These are phyloP conservation scores for Bradypus variegatus DNA, from an alignment of 2,797 vertebrate genomes.

Conservation along the genomic window DNA sequence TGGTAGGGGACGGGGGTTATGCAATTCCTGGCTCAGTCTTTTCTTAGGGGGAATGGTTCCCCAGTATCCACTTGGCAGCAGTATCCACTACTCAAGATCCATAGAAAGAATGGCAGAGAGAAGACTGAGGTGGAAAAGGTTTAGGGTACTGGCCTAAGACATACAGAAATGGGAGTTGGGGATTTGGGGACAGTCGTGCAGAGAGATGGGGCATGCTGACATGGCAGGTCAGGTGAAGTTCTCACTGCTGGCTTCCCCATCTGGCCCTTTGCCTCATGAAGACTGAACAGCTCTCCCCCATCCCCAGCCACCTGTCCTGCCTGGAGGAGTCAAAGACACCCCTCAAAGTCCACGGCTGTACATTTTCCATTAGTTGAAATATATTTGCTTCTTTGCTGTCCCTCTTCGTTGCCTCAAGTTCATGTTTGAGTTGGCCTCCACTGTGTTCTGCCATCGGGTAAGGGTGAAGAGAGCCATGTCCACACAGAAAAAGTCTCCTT, in stretches of 20 bases:
- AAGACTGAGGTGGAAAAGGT: neutral
- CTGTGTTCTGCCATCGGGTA: neutral
- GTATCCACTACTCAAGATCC: slow-evolving; percentile 34
- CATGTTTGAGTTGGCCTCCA: neutral
- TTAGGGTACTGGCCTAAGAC: slow-evolving; percentile 54
- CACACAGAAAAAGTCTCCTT: neutral
- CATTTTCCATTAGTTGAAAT: neutral
- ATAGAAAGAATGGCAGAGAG: neutral
- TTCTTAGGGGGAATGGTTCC: slow-evolving; percentile 55
- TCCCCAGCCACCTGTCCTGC: neutral
- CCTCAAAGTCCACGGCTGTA: neutral
- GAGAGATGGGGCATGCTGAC: neutral
- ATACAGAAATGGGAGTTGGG: neutral
- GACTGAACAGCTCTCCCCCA: neutral
- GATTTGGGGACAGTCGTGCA: neutral
- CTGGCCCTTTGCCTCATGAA: slow-evolving; percentile 21
- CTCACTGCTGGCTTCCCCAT: neutral
- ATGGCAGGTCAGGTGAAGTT: neutral
- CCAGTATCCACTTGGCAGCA: slow-evolving; percentile 53
- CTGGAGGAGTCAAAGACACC: neutral
- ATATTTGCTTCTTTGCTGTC: neutral
- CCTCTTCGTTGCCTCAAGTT: neutral
- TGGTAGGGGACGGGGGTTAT: neutral
- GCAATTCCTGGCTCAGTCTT: slow-evolving; percentile 62
- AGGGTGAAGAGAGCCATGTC: neutral